Evolutionary conservation across 2,113 vertebrate genomes (phyloP).

Genomic region (Pedetes capensis): DNA sequence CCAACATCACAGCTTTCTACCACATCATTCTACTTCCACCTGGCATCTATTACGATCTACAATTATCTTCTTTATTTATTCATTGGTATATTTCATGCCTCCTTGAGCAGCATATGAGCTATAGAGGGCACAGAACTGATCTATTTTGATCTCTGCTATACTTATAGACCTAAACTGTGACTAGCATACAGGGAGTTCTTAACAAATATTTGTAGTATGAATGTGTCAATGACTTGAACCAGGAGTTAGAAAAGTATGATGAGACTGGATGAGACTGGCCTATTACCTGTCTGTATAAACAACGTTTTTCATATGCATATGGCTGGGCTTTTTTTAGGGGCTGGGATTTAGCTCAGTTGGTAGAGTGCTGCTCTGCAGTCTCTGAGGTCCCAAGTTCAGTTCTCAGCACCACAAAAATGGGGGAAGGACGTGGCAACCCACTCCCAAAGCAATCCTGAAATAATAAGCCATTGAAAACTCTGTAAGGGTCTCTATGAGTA

Average conservation of each 20-base stretch:
- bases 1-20: neutral
- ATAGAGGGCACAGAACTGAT: neutral
- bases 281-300: neutral
- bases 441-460: too few species aligned
- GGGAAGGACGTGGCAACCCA: too few species aligned
- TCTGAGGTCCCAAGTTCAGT: too few species aligned
- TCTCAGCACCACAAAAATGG: too few species aligned
- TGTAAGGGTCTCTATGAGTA: too few species aligned
- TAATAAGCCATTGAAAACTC: too few species aligned
- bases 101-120: neutral
- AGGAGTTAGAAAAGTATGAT: neutral
- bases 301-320: neutral
- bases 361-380: too few species aligned
- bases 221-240: neutral
- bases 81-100: neutral
- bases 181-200: neutral
- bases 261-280: neutral
- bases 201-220: constrained; percentile 1
- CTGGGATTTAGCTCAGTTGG: too few species aligned
- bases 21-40: neutral
- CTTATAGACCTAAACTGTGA: neutral
- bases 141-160: neutral
- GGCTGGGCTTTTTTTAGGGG: too few species aligned
- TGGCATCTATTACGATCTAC: neutral
- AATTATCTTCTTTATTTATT: constrained; percentile 20